Evolutionary conservation across 2,113 vertebrate genomes (phyloP).

Genomic region (Sinocyclocheilus rhinocerous): DNA sequence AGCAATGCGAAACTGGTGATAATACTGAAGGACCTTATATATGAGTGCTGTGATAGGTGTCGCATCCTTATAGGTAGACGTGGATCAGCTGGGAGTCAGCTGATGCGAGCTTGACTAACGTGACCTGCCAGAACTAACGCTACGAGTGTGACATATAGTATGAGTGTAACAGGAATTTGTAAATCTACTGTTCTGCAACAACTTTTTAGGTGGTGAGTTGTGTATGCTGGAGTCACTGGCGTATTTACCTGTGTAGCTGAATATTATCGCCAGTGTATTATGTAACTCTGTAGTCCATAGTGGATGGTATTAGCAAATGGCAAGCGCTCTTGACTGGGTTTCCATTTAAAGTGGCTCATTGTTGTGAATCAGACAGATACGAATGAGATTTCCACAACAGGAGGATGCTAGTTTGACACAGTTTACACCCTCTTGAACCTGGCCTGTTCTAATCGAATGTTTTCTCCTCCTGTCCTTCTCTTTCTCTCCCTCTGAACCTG

Average conservation of each 20-base stretch:
- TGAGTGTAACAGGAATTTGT: background rate
- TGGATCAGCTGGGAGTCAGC: too few relatives aligned
- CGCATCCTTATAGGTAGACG: too few relatives aligned
- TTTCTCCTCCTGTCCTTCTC: constrained; percentile 41
- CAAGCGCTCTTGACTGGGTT: constrained; percentile 6
- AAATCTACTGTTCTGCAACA: background rate
- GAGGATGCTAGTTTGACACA: constrained; percentile 39
- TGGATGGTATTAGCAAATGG: constrained; percentile 6
- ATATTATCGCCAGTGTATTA: background rate
- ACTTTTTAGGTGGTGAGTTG: background rate
- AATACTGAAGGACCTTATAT: too few relatives aligned
- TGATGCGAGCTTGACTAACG: too few relatives aligned
- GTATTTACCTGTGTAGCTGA: background rate
- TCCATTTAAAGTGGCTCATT: background rate
- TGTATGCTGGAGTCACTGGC: background rate
- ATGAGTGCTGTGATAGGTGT: too few relatives aligned
- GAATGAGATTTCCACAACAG: constrained; percentile 30
- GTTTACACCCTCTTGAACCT: constrained; percentile 26
- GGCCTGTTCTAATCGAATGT: constrained; percentile 57
- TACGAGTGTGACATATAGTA: background rate
- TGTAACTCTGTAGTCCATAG: background rate
- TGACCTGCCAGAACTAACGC: too few relatives aligned
- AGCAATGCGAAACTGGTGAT: too few relatives aligned
- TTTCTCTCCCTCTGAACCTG: constrained; percentile 30
- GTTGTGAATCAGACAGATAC: constrained; percentile 29